Base-by-base conservation (phyloP, 1,140 invertebrate genomes). In the Archivesica marissinica region DNA sequence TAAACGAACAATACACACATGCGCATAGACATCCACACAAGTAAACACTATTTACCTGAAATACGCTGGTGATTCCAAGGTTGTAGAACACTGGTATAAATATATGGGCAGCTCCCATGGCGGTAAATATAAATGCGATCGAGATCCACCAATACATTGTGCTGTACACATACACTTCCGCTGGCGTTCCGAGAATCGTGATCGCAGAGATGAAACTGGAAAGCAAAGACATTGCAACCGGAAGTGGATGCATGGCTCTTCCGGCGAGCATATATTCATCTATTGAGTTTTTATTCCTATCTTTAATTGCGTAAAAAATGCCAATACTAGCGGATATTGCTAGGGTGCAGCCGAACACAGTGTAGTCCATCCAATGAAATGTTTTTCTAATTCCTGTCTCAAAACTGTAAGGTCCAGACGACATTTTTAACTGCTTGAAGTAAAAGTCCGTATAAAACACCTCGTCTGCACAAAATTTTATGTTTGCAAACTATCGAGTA, bases 161-260 rank as follows among this genome's bases (percentile, higher is more conserved):
- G 35, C 91, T 90, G 79, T 91, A 92, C 39, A 85, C 86, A 74
- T 93, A 94, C 47, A 93, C 92, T 87, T 94, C 93, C 0, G 90
- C 90, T 17, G 93, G 91, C 11, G 89, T 91, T n/a, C 98, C 98
- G 28, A 99, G 94, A 23, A 99, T 93, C 0, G 98, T 98, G 23
- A 99, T 96, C 15, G 98, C 97, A 0, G 98, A 99, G 97, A 99
- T 98, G 91, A 99, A 99, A 52, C 97, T 98, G 93, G 94, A 92
- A 68, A 94, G 77, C 30, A 93, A 84, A n/a, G 93, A 93, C 85
- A 94, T 86, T 0, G 91, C 85, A 20, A 93, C 93, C 0, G 93
- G 98, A 61, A 90, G 35, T 0, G 90, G 72, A 3, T 95, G 94
- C 96, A 98, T 97, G 35, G 96, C 96, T 81, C 95, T 95, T 88